Evolutionary conservation across 2,113 vertebrate species (phyloP).

Genomic region (Cyprinodon brontotheroides): DNA sequence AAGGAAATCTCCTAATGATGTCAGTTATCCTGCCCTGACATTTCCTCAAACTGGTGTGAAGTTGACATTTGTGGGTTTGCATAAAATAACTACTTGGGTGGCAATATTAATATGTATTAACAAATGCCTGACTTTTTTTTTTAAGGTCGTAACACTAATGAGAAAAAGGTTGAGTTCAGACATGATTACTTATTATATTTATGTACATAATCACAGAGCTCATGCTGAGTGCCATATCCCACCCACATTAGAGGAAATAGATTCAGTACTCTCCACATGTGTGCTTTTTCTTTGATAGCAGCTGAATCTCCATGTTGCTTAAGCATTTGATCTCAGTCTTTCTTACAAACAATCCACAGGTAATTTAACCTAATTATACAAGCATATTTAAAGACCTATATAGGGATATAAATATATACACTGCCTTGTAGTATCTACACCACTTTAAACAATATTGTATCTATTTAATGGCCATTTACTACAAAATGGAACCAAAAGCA

Average conservation of each 20-base stretch:
- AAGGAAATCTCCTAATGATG: constrained; percentile 29
- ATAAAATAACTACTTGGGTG: constrained; percentile 10
- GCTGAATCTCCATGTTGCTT: constrained; percentile 4
- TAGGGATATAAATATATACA: not conserved
- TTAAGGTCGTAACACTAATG: constrained; percentile 9
- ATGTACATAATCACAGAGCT: constrained; percentile 11
- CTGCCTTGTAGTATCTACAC: not conserved
- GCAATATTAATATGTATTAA: constrained; percentile 18
- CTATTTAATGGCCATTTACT: not conserved
- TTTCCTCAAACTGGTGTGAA: constrained; percentile 25
- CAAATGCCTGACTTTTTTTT: constrained; percentile 12
- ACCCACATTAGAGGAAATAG: constrained; percentile 23
- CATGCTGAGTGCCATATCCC: constrained; percentile 4
- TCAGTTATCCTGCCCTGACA: constrained; percentile 37
- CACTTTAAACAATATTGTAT: not conserved
- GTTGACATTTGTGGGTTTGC: constrained; percentile 37
- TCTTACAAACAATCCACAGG: constrained; percentile 14
- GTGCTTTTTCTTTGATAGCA: constrained; percentile 15
- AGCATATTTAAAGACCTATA: constrained; percentile 22
- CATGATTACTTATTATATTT: constrained; percentile 8
- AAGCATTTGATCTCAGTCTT: constrained; percentile 6
- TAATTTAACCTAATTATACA: constrained; percentile 24
- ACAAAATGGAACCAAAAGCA: not conserved
- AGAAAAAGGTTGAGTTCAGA: not conserved
- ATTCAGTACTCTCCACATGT: not conserved